Conservation (phyloP, 2,113 vertebrate species). For the Triplophysa siluroides region DNA sequence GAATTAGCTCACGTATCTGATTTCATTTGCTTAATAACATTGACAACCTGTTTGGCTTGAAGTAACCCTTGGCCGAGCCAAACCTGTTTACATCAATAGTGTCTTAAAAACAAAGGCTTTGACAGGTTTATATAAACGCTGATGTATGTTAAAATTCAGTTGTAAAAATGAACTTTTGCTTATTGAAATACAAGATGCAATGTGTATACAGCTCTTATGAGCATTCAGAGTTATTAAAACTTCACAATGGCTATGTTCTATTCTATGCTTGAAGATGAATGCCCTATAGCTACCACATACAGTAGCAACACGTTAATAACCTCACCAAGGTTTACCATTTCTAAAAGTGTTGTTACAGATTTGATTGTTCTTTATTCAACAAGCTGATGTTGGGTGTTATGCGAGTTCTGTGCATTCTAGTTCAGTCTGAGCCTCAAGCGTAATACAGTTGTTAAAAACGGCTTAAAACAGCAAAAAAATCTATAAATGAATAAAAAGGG, state of each 20-base stretch:
- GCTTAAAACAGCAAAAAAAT: not conserved
- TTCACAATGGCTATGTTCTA: no score
- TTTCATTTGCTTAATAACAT: conserved; percentile 78
- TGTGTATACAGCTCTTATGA: not conserved
- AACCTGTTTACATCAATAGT: conserved; percentile 61
- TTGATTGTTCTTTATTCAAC: no score
- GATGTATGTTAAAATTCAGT: conserved; percentile 42
- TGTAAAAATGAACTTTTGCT: conserved; percentile 13
- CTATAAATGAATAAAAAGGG: not conserved
- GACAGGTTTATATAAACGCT: conserved; percentile 39
- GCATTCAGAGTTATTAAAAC: not conserved
- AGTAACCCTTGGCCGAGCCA: conserved; percentile 61
- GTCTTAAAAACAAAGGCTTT: conserved; percentile 52
- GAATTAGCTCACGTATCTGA: conserved; percentile 66
- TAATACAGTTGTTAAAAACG: not conserved
- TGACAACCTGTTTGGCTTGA: conserved; percentile 70
- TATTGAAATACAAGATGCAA: conserved; percentile 19
- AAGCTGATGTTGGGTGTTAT: no score
- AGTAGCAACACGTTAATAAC: no score
- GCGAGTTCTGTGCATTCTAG: not conserved
- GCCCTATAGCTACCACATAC: no score
- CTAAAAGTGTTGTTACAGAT: no score
- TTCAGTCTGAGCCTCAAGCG: not conserved
- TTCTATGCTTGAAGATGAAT: no score
- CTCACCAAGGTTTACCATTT: no score